A percentile compares a stretch with the other conserved stretches of the same genome.
These are phyloP conservation scores for Epicauta chinensis DNA, from an alignment of 1,140 invertebrate species.

Conservation along the genomic window DNA sequence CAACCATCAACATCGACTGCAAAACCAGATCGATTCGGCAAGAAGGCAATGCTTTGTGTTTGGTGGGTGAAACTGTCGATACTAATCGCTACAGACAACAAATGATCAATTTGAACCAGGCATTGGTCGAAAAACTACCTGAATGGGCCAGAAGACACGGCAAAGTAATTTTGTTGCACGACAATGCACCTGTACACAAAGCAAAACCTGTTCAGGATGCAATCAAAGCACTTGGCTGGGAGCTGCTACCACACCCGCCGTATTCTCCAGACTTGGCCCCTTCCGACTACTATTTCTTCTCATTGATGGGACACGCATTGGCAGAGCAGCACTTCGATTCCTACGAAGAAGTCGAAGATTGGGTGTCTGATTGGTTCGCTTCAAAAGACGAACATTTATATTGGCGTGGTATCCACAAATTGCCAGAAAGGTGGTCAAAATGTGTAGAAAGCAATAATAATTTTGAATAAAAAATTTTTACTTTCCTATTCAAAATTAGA, in stretches of 20 bases:
- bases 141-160: conserved; percentile 7
- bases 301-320: conserved; percentile 2
- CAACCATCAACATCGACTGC: conserved; percentile 24
- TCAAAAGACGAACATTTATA: conserved; percentile 3
- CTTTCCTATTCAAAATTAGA: no score
- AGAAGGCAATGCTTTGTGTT: conserved; percentile 28
- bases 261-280: conserved; percentile 8
- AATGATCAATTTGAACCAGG: conserved; percentile 24
- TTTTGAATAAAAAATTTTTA: conserved; percentile 4
- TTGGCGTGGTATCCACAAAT: conserved; percentile 1
- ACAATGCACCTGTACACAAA: conserved; percentile 23
- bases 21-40: conserved; percentile 14
- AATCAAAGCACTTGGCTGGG: conserved; percentile 22
- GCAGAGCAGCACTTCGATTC: not conserved
- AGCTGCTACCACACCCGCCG: conserved; percentile 17
- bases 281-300: conserved; percentile 1
- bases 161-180: conserved; percentile 23
- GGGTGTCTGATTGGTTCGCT: not conserved
- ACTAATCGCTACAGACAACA: conserved; percentile 20
- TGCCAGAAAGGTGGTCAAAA: conserved; percentile 3
- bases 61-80: conserved; percentile 29
- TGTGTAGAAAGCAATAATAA: not conserved
- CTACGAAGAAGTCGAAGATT: conserved; percentile 1
- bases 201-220: conserved; percentile 24
- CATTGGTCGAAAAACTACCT: conserved; percentile 5